Evolutionary conservation across 2,888 invertebrate species (phyloP), one percentile per base, ranked within the genome.

Genomic region (Nezara viridula): DNA sequence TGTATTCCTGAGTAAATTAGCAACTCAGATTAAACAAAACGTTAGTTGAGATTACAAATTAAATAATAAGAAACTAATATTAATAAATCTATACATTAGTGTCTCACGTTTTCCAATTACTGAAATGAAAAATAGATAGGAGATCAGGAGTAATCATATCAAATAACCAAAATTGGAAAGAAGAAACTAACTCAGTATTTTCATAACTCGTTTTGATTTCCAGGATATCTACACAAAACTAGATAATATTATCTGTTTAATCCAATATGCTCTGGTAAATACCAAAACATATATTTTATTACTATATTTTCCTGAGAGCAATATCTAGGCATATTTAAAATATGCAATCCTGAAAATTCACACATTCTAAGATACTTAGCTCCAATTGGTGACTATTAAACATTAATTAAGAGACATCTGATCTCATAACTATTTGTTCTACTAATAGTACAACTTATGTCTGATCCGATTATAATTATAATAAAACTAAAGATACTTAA

Each of bases 401-500:
- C 44, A 24, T n/a, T 81, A 24, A 81, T 81, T 81, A 19, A 44
- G 10, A 81, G n/a, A 81, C n/a, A 44, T 81, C 81, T 44, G 81
- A 81, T 81, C 81, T 81, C 81, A 81, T n/a, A 77, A 40, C 81
- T 81, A 81, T 81, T 81, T 44, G 12, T n/a, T n/a, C 81, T 81
- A 44, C 44, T n/a, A 5, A 2, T 81, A 44, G n/a, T 44, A 44
- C 44, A 81, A 40, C 44, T 40, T 44, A n/a, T 10, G 5, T 44
- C 44, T 47, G 12, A 81, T 81, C 81, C 21, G 16, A 40, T 47
- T 44, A 27, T 60, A 14, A 44, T 44, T 81, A 47, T 24, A 24
- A 44, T 44, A 73, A 32, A 37, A 32, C 66, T 73, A 73, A 73
- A 73, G 4, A 73, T 73, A 32, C 66, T 81, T 93, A 97, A 94